A percentile compares a stretch with the other conserved stretches of the same genome.
Conservation (phyloP, 2,888 invertebrate genomes). For the Notodonta ziczac region DNA sequence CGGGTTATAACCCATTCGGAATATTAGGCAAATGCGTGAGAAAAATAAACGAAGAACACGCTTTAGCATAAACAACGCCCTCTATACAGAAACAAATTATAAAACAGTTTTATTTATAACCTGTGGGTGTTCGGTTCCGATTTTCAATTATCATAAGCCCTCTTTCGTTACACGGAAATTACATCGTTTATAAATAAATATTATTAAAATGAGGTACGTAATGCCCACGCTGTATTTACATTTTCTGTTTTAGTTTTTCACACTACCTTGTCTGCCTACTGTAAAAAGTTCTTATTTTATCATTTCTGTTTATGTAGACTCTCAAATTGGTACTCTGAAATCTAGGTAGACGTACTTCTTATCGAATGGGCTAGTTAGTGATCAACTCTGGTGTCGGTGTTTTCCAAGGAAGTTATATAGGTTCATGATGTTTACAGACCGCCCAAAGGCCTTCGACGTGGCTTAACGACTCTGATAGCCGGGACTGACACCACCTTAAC, state of each 20-base stretch:
- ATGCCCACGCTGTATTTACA: background rate
- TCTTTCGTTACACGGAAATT: background rate
- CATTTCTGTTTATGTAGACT: no score
- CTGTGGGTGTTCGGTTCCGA: slow-evolving; percentile 2
- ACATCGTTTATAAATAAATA: background rate
- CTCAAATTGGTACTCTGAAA: no score
- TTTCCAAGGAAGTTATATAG: no score
- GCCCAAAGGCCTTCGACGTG: no score
- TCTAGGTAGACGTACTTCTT: no score
- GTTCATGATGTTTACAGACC: no score
- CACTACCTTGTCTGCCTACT: no score
- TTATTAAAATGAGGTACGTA: background rate
- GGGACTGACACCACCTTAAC: no score
- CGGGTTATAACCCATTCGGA: slow-evolving; percentile 11
- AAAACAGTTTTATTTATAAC: slow-evolving; percentile 18
- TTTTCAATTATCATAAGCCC: background rate
- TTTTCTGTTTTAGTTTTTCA: background rate
- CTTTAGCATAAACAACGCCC: slow-evolving; percentile 17
- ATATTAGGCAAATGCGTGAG: slow-evolving; percentile 22
- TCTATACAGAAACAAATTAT: slow-evolving; percentile 14
- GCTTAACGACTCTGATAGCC: no score
- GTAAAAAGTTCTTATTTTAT: no score
- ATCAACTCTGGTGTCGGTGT: no score
- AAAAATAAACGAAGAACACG: slow-evolving; percentile 15
- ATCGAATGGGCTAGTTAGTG: no score